Percentiles rank a stretch among this genome's conserved stretches.
phyloP scores from a whole-genome alignment of 2,888 invertebrate genomes.

The Epirrita christyi region DNA sequence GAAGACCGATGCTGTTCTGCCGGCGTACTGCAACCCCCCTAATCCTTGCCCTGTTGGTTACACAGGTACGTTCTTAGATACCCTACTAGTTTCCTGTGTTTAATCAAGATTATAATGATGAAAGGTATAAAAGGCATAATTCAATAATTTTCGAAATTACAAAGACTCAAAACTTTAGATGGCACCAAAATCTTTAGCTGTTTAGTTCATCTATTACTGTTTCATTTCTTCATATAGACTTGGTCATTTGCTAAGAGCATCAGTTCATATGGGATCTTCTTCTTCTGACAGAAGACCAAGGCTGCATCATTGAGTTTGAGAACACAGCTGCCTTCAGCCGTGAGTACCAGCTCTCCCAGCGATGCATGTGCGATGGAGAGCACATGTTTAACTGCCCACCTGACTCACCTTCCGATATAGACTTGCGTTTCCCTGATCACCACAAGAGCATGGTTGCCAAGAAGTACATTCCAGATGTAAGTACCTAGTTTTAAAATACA shows the following conservation, averaged over 20 bases:
- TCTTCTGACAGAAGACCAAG: slow-evolving; percentile 88
- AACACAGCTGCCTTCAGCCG: slow-evolving; percentile 98
- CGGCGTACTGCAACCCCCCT: slow-evolving; percentile 99
- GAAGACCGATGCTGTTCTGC: slow-evolving; percentile 96
- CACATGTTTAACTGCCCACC: slow-evolving; percentile 97
- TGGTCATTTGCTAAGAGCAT: too few species aligned
- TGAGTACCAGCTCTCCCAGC: slow-evolving; percentile 95
- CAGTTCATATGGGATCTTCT: background rate
- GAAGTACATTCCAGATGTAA: slow-evolving; percentile 87
- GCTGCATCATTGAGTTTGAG: slow-evolving; percentile 96
- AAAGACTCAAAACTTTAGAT: too few species aligned
- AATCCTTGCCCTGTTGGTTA: slow-evolving; percentile 99
- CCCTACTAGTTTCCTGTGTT: too few species aligned
- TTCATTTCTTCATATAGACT: too few species aligned
- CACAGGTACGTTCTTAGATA: slow-evolving; percentile 81
- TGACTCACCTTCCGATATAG: slow-evolving; percentile 77
- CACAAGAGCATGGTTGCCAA: slow-evolving; percentile 91
- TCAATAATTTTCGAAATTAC: too few species aligned
- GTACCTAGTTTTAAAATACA: slow-evolving; percentile 46
- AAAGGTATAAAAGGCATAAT: too few species aligned
- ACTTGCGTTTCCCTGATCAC: slow-evolving; percentile 87
- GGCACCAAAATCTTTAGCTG: too few species aligned
- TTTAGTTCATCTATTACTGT: too few species aligned
- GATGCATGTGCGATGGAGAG: slow-evolving; percentile 99
- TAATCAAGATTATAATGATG: too few species aligned